Conservation (phyloP, 2,113 vertebrate genomes). For the Pachycephala philippinensis region DNA sequence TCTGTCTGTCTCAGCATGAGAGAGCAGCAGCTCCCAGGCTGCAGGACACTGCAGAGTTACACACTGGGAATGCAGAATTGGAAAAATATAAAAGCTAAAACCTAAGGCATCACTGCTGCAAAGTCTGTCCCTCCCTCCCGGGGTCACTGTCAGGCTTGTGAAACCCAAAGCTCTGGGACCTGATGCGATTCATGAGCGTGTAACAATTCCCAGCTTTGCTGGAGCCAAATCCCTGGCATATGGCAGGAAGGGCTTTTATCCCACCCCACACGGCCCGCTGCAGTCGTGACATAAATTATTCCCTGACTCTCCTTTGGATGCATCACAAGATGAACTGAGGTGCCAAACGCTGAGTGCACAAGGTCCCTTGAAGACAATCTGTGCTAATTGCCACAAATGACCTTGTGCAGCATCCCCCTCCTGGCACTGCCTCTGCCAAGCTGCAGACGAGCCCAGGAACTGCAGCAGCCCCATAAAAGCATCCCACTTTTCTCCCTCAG, state of each 20-base stretch:
- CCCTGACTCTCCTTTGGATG: background rate
- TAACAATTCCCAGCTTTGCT: background rate
- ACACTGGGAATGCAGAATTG: no score
- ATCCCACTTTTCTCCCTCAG: background rate
- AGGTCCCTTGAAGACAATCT: background rate
- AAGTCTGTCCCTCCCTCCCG: background rate
- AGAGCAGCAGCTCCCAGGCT: no score
- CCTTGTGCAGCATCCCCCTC: background rate
- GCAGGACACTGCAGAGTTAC: no score
- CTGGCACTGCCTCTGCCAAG: background rate
- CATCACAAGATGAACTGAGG: background rate
- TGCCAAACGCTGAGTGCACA: background rate
- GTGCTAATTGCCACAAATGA: background rate
- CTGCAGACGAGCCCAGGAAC: background rate
- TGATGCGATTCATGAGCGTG: accelerated
- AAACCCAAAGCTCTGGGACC: background rate
- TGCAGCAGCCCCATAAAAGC: background rate
- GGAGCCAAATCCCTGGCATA: background rate
- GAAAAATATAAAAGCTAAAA: no score
- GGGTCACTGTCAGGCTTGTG: background rate
- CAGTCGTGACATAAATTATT: background rate
- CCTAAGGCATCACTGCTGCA: no score
- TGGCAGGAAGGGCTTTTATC: background rate
- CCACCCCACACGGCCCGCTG: background rate
- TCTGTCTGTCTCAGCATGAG: no score